Conservation (phyloP, 2,113 vertebrate genomes). For the Thalassoma bifasciatum region DNA sequence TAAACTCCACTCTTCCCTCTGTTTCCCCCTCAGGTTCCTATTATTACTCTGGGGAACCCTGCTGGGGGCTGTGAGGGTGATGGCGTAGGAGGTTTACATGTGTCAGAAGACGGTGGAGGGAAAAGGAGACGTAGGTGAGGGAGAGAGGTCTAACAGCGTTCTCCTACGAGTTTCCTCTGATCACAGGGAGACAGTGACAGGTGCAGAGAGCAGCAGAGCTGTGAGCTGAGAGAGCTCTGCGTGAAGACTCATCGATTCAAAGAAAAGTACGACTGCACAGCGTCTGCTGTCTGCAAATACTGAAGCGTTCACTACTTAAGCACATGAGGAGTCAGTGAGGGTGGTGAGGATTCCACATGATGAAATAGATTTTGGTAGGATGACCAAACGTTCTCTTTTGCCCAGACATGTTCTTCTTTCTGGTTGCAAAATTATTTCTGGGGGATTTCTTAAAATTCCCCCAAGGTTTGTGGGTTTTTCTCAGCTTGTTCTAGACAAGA, state of each 20-base stretch:
- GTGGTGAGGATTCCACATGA: neutral
- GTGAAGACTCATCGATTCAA: neutral
- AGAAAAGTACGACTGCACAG: neutral
- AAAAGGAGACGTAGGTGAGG: neutral
- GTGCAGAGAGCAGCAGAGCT: constrained; percentile 17
- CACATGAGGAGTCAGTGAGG: neutral
- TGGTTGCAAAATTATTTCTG: too few relatives aligned
- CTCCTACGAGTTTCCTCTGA: constrained; percentile 37
- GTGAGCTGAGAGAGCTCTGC: neutral
- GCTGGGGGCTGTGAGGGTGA: constrained; percentile 20
- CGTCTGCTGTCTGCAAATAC: constrained; percentile 4
- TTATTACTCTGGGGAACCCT: constrained; percentile 10
- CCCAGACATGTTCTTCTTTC: too few relatives aligned
- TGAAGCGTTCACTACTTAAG: neutral
- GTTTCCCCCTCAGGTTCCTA: neutral
- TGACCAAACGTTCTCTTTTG: too few relatives aligned
- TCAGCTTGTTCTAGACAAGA: too few relatives aligned
- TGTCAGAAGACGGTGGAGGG: constrained; percentile 34
- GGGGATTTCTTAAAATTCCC: too few relatives aligned
- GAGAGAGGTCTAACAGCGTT: constrained; percentile 31
- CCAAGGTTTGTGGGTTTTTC: too few relatives aligned
- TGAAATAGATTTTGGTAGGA: too few relatives aligned
- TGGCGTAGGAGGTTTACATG: constrained; percentile 53
- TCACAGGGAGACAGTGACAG: constrained; percentile 48
- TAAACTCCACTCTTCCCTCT: neutral